Base-by-base conservation (phyloP, 2,888 invertebrate species). In the Bombylius discolor region DNA sequence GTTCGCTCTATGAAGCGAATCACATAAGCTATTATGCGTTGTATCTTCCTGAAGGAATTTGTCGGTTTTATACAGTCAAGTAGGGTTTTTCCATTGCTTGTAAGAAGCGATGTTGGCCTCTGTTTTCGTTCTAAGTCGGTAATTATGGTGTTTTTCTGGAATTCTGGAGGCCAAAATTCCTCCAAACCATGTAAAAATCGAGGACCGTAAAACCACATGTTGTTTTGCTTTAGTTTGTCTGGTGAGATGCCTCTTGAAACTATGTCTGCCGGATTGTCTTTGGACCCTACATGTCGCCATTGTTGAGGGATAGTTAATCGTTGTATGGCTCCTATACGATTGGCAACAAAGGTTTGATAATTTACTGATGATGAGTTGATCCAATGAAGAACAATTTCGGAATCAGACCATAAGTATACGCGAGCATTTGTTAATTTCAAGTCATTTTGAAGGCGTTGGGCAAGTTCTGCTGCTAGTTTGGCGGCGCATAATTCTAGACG, bases 121-220 rank as follows among this genome's bases (percentile, higher is more conserved):
- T n/a, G n/a, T n/a, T n/a, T n/a, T n/a, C n/a, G n/a, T n/a, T n/a
- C n/a, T n/a, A n/a, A n/a, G n/a, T n/a, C n/a, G n/a, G n/a, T n/a
- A n/a, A n/a, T n/a, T n/a, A n/a, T n/a, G n/a, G n/a, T n/a, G n/a
- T n/a, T n/a, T n/a, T n/a, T n/a, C n/a, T n/a, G n/a, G n/a, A n/a
- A n/a, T n/a, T n/a, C n/a, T n/a, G n/a, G n/a, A 31, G 23, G 8
- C 13, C 47, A 7, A 8, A 47, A 7, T 7, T 23, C 5, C 13
- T 14, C 7, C 14, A 31, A 14, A 8, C 47, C 8, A 14, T 14
- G 9, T 47, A 14, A 7, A 14, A 47, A 14, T 14, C 7, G 5
- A 8, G 62, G 63, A 9, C 62, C 61, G 11, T 55, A 55, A 57
- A 60, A 60, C 63, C 61, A 62, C 4, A 60, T n/a, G n/a, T n/a